Evolutionary conservation across 2,888 invertebrate genomes (phyloP).

Genomic region (Stenolophus ochropezus): DNA sequence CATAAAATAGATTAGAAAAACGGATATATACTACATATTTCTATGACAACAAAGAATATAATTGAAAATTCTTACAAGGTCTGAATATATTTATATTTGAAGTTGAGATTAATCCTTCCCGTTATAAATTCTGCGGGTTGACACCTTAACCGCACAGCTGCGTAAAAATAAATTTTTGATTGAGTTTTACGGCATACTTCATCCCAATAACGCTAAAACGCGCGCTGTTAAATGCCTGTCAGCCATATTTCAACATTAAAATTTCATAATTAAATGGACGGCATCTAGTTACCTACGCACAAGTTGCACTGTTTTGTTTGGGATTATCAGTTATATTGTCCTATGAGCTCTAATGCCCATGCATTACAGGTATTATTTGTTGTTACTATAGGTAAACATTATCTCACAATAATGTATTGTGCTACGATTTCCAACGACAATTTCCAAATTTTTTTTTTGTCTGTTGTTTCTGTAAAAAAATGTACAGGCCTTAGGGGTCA

Average conservation of each 20-base stretch:
- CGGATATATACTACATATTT: no score
- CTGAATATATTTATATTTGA: background rate
- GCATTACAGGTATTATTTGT: no score
- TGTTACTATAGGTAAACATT: no score
- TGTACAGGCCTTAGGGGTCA: no score
- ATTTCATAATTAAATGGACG: conserved; percentile 37
- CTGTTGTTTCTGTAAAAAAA: no score
- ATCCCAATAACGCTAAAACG: background rate
- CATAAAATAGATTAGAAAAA: no score
- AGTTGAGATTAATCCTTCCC: background rate
- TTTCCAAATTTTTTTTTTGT: no score
- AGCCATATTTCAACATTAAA: conserved; percentile 23
- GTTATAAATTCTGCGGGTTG: background rate
- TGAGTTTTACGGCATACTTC: background rate
- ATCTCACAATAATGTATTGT: no score
- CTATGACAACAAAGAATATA: no score
- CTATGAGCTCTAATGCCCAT: no score
- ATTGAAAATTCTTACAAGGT: no score
- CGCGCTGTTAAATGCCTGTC: background rate
- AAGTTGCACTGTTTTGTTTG: conserved; percentile 1
- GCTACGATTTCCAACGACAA: no score
- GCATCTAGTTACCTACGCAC: conserved; percentile 9
- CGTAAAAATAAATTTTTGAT: background rate
- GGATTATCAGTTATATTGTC: background rate
- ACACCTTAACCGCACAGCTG: background rate